Evolutionary conservation across 2,797 vertebrate genomes (phyloP), one percentile per base, ranked within the genome.

Genomic region (Nannoperca obscura): DNA sequence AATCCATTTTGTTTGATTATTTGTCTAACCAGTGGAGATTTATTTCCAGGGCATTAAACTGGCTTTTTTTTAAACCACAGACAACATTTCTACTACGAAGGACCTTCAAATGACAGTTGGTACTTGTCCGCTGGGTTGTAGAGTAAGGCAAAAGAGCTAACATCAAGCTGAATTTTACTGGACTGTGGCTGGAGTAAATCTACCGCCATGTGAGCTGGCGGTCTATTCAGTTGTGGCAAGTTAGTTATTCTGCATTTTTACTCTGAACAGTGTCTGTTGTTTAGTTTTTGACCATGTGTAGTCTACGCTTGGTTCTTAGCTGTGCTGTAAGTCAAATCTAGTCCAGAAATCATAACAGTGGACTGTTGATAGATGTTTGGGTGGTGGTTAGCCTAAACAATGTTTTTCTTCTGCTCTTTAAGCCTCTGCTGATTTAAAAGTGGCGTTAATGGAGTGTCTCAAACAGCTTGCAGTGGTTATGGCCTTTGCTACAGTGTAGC

Each of bases 61-160:
- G 9, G 3, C 4, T 15, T 71, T 83, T 73, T 54, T 38, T 50
- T 24, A 32, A 74, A 74, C 59, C 67, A 57, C 55, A 71, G 36
- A 46, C 49, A 54, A 46, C 66, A 76, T 78, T 82, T 80, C 75
- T 70, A 80, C 59, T 64, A 74, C 47, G 22, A 80, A 74, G 83
- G 67, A 55, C 47, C 17, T 55, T 61, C 3, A 65, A 71, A 78
- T 75, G 47, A 59, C 70, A 54, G 50, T n/a, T 57, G 15, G 20
- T 53, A 19, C 36, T 64, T 70, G 58, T 79, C 27, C 62, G 74
- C 55, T 80, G 52, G 38, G 71, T 65, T 58, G 27, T 57, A 75
- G n/a, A 78, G 7, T 7, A 24, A 24, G 40, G 49, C 24, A 42
- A 76, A 80, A 80, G 76, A 13, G 80, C 46, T 58, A 72, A 67